These are phyloP conservation scores for Osmerus eperlanus DNA, from an alignment of 2,113 vertebrate species.

Conservation along the genomic window DNA sequence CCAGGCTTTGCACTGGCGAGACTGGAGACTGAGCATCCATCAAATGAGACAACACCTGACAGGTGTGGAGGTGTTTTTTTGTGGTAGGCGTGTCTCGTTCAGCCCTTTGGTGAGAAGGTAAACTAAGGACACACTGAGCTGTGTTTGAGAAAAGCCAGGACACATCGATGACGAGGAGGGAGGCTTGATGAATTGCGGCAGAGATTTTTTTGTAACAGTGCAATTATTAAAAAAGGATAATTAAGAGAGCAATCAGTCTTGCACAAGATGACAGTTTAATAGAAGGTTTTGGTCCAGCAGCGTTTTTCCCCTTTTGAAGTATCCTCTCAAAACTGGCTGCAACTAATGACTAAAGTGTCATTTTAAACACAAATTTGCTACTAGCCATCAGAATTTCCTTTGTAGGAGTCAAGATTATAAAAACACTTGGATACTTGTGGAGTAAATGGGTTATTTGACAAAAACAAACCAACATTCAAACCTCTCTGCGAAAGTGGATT, in stretches of 20 bases:
- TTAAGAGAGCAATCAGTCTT: conserved; percentile 28
- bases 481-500: no score
- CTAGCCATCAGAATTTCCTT: background rate
- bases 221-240: conserved; percentile 22
- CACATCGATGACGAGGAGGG: conserved; percentile 2
- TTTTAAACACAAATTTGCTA: background rate
- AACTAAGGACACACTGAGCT: conserved; percentile 6
- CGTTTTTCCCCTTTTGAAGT: background rate
- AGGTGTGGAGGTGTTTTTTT: background rate
- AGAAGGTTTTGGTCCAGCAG: conserved; percentile 7
- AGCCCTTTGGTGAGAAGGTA: background rate
- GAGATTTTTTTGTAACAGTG: conserved; percentile 33
- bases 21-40: conserved; percentile 15
- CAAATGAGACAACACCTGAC: conserved; percentile 28
- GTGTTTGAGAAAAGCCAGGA: conserved; percentile 2
- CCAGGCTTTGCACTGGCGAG: conserved; percentile 19
- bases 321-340: no score
- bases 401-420: background rate
- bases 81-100: background rate
- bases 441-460: no score
- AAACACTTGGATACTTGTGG: no score
- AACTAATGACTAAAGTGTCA: no score
- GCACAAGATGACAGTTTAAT: conserved; percentile 41
- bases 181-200: conserved; percentile 30
- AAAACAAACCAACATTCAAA: no score